Percentiles rank a stretch among this genome's conserved stretches.
Evolutionary conservation across 1,140 invertebrate genomes (phyloP).

Genomic region (Ips typographus): DNA sequence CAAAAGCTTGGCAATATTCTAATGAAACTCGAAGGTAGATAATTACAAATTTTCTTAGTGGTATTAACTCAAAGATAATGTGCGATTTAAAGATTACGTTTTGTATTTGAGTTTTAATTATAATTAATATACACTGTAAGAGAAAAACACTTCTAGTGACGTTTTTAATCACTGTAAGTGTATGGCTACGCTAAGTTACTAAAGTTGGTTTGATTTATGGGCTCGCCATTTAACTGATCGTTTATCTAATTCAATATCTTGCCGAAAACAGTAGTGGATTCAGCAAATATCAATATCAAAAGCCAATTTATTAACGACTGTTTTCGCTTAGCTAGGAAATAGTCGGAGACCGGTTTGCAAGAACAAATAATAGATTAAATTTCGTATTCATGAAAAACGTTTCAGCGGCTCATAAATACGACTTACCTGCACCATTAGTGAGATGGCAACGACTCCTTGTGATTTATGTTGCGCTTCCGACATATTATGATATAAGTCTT

Average conservation of each 20-base stretch:
- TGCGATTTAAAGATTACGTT: slow-evolving; percentile 3
- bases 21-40: slow-evolving; percentile 8
- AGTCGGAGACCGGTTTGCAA: not conserved
- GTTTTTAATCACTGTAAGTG: too few relatives aligned
- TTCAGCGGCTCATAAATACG: slow-evolving; percentile 15
- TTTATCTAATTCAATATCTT: too few relatives aligned
- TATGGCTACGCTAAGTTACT: too few relatives aligned
- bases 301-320: too few relatives aligned
- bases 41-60: slow-evolving; percentile 25
- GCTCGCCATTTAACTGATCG: too few relatives aligned
- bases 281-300: too few relatives aligned
- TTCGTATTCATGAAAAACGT: slow-evolving; percentile 33
- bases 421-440: slow-evolving; percentile 88
- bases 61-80: slow-evolving; percentile 2
- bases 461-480: slow-evolving; percentile 91
- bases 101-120: not conserved
- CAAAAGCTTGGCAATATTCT: not conserved
- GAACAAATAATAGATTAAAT: slow-evolving; percentile 25
- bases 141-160: too few relatives aligned
- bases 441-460: slow-evolving; percentile 89
- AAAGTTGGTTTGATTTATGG: too few relatives aligned
- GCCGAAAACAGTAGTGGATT: too few relatives aligned
- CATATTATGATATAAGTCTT: slow-evolving; percentile 95
- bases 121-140: too few relatives aligned
- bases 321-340: not conserved